phyloP scores from a whole-genome alignment of 2,113 vertebrate species.

The Sceloporus tristichus region DNA sequence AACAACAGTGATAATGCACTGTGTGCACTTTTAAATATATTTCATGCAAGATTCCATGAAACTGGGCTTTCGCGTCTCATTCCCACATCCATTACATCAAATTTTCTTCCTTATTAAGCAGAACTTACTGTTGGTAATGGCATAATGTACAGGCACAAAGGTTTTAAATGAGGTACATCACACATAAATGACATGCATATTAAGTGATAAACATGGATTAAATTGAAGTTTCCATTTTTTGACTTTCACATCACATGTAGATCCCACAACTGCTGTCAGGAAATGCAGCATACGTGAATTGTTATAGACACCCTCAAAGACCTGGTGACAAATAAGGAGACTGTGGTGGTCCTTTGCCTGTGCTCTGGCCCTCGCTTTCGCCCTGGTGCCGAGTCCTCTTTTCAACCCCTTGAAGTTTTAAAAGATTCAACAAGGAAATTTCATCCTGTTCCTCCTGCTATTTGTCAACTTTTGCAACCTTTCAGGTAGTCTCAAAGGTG shows the following conservation, averaged over 20 bases:
- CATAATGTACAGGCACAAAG: background rate
- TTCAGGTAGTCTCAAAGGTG: no score
- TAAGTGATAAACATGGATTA: background rate
- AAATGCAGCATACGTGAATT: slow-evolving; percentile 93
- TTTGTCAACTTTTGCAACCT: slow-evolving; percentile 42
- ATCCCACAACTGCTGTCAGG: slow-evolving; percentile 89
- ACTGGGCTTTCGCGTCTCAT: background rate
- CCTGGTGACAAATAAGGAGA: slow-evolving; percentile 68
- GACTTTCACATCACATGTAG: no score
- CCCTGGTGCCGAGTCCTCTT: no score
- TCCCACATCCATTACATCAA: background rate
- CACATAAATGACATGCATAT: background rate
- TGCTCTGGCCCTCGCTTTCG: no score
- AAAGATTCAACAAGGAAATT: background rate
- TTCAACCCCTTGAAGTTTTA: background rate
- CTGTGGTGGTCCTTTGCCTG: no score
- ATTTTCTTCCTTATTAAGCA: background rate
- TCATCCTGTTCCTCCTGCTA: background rate
- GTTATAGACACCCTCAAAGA: slow-evolving; percentile 91
- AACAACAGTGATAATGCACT: slow-evolving; percentile 10
- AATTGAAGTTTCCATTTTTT: background rate
- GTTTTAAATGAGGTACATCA: background rate
- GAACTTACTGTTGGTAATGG: background rate
- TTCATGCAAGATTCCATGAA: background rate
- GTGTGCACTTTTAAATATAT: slow-evolving; percentile 11